Evolutionary conservation across 2,113 vertebrate genomes (phyloP).

Genomic region (Pachycephala philippinensis): DNA sequence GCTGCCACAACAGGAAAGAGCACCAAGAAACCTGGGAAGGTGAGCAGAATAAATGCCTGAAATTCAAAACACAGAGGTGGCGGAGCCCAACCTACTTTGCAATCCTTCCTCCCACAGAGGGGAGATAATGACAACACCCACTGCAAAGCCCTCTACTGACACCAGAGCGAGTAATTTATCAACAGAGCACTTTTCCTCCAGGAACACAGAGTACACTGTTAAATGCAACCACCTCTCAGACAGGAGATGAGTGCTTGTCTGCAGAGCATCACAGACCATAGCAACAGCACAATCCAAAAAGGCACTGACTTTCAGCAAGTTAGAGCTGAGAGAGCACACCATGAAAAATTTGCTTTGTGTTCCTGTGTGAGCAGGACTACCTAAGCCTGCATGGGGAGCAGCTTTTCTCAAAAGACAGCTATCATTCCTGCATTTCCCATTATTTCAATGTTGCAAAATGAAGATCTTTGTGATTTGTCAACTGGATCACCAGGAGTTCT

Average conservation of each 20-base stretch:
- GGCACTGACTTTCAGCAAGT: not conserved
- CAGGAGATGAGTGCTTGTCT: not conserved
- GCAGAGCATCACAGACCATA: not conserved
- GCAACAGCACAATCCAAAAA: not conserved
- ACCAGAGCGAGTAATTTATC: not conserved
- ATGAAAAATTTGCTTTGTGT: not conserved
- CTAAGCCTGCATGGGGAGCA: not conserved
- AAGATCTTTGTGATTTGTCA: not conserved
- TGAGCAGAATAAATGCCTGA: not conserved
- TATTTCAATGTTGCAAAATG: not conserved
- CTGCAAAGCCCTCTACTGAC: not conserved
- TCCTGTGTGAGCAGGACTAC: not conserved
- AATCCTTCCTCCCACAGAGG: not conserved
- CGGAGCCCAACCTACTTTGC: not conserved
- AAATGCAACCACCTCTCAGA: not conserved
- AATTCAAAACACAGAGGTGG: not conserved
- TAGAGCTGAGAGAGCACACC: not conserved
- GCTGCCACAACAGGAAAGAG: not conserved
- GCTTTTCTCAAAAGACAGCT: not conserved
- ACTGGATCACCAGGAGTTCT: not conserved
- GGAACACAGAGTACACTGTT: not conserved
- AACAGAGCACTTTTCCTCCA: not conserved
- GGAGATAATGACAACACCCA: accelerated
- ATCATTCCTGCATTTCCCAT: not conserved
- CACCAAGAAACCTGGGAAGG: not conserved